phyloP scores from a whole-genome alignment of 2,888 invertebrate genomes.

The Chrysodeixis includens region DNA sequence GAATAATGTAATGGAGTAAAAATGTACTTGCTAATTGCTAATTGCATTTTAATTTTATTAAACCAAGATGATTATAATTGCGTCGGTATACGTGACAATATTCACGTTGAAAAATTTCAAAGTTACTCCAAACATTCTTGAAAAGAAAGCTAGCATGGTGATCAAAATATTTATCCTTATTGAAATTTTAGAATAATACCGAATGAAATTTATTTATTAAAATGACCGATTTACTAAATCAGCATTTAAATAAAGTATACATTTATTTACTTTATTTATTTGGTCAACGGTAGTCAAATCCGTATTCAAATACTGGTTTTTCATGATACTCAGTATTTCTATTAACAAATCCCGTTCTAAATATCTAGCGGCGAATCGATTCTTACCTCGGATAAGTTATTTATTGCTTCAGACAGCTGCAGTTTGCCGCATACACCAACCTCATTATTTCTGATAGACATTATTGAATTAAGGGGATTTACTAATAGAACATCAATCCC shows the following conservation, averaged over 20 bases:
- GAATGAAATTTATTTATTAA: no score
- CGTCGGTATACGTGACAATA: background rate
- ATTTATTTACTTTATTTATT: constrained; percentile 12
- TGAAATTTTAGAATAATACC: background rate
- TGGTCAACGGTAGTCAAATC: constrained; percentile 12
- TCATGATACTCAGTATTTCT: constrained; percentile 30
- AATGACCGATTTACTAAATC: constrained; percentile 6
- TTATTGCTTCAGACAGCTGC: constrained; percentile 69
- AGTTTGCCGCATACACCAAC: constrained; percentile 58
- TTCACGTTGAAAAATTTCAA: background rate
- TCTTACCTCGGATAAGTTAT: constrained; percentile 67
- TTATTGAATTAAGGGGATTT: constrained; percentile 33
- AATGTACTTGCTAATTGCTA: no score
- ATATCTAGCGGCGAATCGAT: constrained; percentile 69
- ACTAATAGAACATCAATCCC: constrained; percentile 20
- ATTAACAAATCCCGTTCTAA: constrained; percentile 58
- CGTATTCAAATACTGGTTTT: constrained; percentile 24
- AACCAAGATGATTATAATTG: background rate
- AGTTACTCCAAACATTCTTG: background rate
- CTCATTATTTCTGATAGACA: constrained; percentile 58
- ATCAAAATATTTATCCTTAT: background rate
- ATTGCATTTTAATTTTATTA: no score
- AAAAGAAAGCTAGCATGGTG: background rate
- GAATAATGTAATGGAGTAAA: no score
- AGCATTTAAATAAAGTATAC: background rate